Base-by-base conservation (phyloP, 2,113 vertebrate genomes). In the Nothocercus julius region DNA sequence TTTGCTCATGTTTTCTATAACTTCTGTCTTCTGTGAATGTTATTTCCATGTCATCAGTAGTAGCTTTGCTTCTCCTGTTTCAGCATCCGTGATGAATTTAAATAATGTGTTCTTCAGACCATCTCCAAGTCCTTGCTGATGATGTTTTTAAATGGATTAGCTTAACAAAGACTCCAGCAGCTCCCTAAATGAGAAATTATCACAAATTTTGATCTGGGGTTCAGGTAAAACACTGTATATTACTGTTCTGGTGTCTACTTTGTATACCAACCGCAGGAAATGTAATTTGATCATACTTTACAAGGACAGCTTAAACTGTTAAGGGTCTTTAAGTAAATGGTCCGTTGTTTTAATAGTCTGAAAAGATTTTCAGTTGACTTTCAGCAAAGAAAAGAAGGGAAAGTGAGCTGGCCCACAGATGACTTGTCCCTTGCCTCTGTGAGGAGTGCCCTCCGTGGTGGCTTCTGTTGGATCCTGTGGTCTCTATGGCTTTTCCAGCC, bases 401-500 rank as follows among this genome's bases (percentile, higher is more conserved):
- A 28, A 87, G 3, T 22, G 8, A 94, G 36, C 49, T 68, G 80
- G 87, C 73, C 40, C 36, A 18, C 10, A 1, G 1, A 58, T 70
- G 25, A n/a, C 32, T n/a, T 16, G 20, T 17, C 79, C 45, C 40
- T 27, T 73, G 44, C 67, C 21, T 75, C 53, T 64, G 51, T 8
- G n/a, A 69, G 82, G 30, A 85, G 40, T 36, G 1, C 67, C 44
- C 16, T 85, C 22, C 6, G 0, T 17, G 24, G 54, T 1, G 18
- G 49, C 44, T 83, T n/a, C 45, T 67, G 64, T 45, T 74, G 80
- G n/a, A 34, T 54, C 30, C 27, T 34, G 63, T 27, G 79, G 22
- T 88, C 63, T 56, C 40, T 73, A 27, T 86, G 56, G 64, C 68
- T 83, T 90, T 93, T 44, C 61, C 88, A 88, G 82, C 72, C 27